Conservation (phyloP, 2,888 invertebrate genomes). For the Apamea anceps region DNA sequence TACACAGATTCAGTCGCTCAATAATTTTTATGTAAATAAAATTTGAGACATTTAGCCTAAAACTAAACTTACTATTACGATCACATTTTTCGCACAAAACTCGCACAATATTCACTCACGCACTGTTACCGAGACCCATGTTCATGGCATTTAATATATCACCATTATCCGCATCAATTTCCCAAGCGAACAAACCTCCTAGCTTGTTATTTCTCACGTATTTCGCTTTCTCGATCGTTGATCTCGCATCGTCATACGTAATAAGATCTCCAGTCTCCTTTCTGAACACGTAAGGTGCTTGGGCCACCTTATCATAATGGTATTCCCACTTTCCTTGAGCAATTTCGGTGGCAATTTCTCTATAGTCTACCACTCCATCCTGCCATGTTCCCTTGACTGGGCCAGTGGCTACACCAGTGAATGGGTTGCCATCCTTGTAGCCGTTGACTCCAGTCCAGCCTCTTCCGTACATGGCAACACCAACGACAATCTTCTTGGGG, state of each 20-base stretch:
- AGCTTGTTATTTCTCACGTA: conserved; percentile 87
- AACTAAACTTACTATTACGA: conserved; percentile 67
- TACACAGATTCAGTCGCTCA: conserved; percentile 71
- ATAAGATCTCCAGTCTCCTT: conserved; percentile 84
- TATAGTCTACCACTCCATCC: conserved; percentile 87
- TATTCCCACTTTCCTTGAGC: conserved; percentile 87
- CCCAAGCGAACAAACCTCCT: conserved; percentile 88
- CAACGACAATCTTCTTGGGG: conserved; percentile 86
- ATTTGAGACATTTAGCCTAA: conserved; percentile 73
- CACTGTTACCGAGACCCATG: conserved; percentile 85
- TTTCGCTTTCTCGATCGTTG: conserved; percentile 87
- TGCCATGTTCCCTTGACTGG: conserved; percentile 88
- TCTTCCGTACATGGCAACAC: conserved; percentile 88
- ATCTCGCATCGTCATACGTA: conserved; percentile 86
- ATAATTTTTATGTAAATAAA: conserved; percentile 65
- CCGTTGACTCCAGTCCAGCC: conserved; percentile 87
- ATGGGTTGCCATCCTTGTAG: conserved; percentile 83
- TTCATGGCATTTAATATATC: conserved; percentile 88
- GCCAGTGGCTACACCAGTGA: conserved; percentile 86
- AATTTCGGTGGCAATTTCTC: conserved; percentile 85
- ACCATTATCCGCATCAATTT: conserved; percentile 88
- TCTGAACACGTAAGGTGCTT: conserved; percentile 87
- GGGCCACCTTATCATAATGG: conserved; percentile 85
- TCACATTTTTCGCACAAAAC: conserved; percentile 63
- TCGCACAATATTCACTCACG: conserved; percentile 63